phyloP scores from a whole-genome alignment of 1,140 invertebrate genomes.

The Penaeus chinensis region DNA sequence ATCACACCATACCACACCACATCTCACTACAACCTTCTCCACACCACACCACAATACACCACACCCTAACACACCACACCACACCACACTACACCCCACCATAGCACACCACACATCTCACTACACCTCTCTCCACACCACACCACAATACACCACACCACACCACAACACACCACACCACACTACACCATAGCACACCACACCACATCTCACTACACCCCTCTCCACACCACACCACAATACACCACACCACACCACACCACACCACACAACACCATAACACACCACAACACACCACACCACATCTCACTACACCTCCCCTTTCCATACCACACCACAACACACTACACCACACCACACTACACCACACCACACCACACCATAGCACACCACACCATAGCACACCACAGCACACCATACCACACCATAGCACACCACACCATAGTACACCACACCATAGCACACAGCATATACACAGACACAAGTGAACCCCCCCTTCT shows the following conservation, averaged over 20 bases:
- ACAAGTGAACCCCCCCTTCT: too few relatives aligned
- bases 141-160: constrained; percentile 45
- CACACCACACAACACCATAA: constrained; percentile 32
- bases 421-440: neutral
- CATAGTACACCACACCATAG: neutral
- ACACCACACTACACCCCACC: constrained; percentile 35
- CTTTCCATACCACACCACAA: constrained; percentile 22
- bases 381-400: neutral
- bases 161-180: constrained; percentile 42
- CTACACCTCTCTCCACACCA: constrained; percentile 34
- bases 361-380: constrained; percentile 22
- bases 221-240: constrained; percentile 25
- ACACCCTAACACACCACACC: constrained; percentile 34
- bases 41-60: neutral
- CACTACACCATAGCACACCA: constrained; percentile 11
- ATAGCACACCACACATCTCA: constrained; percentile 26
- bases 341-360: constrained; percentile 34
- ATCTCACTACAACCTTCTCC: neutral
- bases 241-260: constrained; percentile 14
- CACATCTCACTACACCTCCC: constrained; percentile 28
- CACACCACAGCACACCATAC: neutral
- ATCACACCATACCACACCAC: constrained; percentile 32
- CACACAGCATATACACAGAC: too few relatives aligned
- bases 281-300: constrained; percentile 24
- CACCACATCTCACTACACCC: constrained; percentile 13